Evolutionary conservation across 2,113 vertebrate genomes (phyloP), one percentile per base, ranked within the genome.

Genomic region (Cynopterus brachyotis): DNA sequence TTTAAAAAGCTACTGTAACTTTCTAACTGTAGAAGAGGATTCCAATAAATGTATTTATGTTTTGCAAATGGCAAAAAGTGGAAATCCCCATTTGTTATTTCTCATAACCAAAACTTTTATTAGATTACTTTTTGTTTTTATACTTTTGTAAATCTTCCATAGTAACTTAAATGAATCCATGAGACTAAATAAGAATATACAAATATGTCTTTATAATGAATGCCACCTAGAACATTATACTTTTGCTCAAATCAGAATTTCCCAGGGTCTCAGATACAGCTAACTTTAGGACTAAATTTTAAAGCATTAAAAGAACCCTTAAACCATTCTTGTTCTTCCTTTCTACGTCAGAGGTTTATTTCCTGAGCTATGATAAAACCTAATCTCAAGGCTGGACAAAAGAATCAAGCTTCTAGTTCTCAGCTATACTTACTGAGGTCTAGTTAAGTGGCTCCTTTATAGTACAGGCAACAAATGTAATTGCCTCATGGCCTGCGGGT

Each of bases 401-500:
- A 98, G 98, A 98, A 97, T 95, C 94, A 96, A 98, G 97, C 96
- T 96, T 98, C 96, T 88, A 95, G 97, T 98, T 99, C 98, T 98
- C 97, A 97, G 98, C 98, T 98, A 87, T 98, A 98, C 97, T 97
- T 94, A 96, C 97, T 93, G 97, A 98, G 97, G 97, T 98, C 98
- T 98, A 97, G 97, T 98, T 98, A 98, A 98, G 97, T 97, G 97
- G 98, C 98, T 98, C 96, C 97, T 95, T 98, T 98, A 98, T 96
- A 98, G 98, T 93, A 97, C 97, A 98, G 98, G 98, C 98, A 98
- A 98, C 98, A 99, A 98, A 99, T 98, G 98, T 99, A 99, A 99
- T 98, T 99, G 98, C 98, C 98, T 99, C 98, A 96, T 97, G 98
- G 98, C 98, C 98, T 98, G 98, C 96, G 98, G 98, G 98, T 98